A percentile compares a stretch with the other conserved stretches of the same genome.
phyloP scores from a whole-genome alignment of 2,113 vertebrate genomes.

The Elephantulus edwardii region DNA sequence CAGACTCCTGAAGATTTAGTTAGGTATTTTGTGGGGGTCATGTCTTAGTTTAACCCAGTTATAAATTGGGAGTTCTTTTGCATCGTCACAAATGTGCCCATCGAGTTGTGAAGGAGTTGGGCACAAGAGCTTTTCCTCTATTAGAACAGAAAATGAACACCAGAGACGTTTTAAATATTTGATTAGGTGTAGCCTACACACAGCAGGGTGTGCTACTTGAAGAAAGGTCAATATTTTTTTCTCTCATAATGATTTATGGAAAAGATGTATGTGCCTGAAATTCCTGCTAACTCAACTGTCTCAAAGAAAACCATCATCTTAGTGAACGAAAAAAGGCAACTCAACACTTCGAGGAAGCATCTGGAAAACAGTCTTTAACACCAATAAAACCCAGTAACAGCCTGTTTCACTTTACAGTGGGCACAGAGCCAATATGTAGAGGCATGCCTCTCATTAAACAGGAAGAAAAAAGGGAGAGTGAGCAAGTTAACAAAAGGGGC shows the following conservation, averaged over 20 bases:
- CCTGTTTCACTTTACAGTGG: background rate
- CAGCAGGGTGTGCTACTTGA: conserved; percentile 11
- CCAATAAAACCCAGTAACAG: conserved; percentile 53
- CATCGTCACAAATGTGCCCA: background rate
- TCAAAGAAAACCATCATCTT: conserved; percentile 63
- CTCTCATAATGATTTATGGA: conserved; percentile 50
- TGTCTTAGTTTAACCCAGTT: background rate
- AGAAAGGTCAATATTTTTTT: conserved; percentile 69
- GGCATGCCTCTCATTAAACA: conserved; percentile 16
- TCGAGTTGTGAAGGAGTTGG: background rate
- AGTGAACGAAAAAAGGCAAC: conserved; percentile 56
- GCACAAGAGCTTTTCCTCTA: background rate
- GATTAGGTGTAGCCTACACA: conserved; percentile 69
- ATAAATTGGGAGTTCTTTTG: background rate
- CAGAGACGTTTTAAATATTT: conserved; percentile 78
- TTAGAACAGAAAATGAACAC: conserved; percentile 62
- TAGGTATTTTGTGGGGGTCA: background rate
- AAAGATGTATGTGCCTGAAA: conserved; percentile 59
- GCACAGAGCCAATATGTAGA: background rate
- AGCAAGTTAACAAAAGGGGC: conserved; percentile 55
- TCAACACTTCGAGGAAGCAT: conserved; percentile 54
- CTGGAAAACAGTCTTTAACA: conserved; percentile 62
- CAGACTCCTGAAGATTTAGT: background rate
- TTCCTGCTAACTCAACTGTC: conserved; percentile 57
- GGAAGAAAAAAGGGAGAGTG: conserved; percentile 4